Base-by-base conservation (phyloP, 2,888 invertebrate species). In the Pseudolycoriella hygida region DNA sequence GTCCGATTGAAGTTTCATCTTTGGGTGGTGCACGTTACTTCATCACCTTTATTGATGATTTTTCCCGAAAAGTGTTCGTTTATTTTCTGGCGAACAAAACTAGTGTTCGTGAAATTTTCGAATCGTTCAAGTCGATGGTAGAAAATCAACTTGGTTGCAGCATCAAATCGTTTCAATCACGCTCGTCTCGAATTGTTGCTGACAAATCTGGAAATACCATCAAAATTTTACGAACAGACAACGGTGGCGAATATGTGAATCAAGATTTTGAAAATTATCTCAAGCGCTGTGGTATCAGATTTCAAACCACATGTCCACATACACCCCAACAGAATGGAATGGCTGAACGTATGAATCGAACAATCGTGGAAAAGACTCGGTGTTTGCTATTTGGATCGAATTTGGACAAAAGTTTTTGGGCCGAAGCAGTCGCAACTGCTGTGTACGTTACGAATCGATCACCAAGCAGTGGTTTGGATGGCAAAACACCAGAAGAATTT, bases 401-500 rank as follows among this genome's bases (percentile, higher is more conserved):
- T n/a, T n/a, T n/a, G n/a, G n/a, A n/a, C n/a, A n/a, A 51, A 14
- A 49, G 45, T 15, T 51, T 53, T 41, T 58, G 59, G 60, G 59
- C 58, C 17, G 58, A 62, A 49, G 60, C 58, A 5, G 47, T 52
- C 2, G 43, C 44, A 8, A 49, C 46, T 11, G 49, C 51, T 10
- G n/a, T n/a, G n/a, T n/a, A n/a, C n/a, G n/a, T n/a, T n/a, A n/a
- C n/a, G n/a, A n/a, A n/a, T n/a, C n/a, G 44, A 8, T 41, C 3
- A 11, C 20, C 38, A 15, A 25, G 25, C 11, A 31, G 25, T 10
- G n/a, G 41, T n/a, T 17, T 41, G 6, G 40, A 49, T 3, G 6
- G 44, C 11, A 50, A 49, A 48, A 58, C 58, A 2, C 58, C 62
- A 1, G 53, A 54, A 44, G 60, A 63, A 48, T 12, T 54, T 4